Conservation (phyloP, 2,888 invertebrate genomes). For the Eupithecia inturbata region DNA sequence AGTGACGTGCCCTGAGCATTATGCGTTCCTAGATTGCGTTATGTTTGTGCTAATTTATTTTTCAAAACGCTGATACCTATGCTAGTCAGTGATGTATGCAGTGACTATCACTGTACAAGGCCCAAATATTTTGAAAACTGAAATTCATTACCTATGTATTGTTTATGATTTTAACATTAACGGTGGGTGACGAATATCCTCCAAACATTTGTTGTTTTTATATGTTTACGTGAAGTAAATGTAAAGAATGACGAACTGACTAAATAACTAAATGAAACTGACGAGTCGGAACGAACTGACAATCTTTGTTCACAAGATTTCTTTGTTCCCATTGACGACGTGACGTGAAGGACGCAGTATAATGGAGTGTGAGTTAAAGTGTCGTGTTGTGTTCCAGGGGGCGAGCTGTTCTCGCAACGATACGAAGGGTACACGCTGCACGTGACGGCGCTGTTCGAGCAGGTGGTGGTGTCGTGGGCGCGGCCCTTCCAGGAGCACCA, state of each 20-base stretch:
- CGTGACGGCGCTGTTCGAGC: conserved; percentile 85
- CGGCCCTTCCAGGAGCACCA: conserved; percentile 79
- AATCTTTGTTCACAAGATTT: not conserved
- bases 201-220: not conserved
- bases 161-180: not conserved
- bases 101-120: not conserved
- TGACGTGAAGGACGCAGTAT: not conserved
- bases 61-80: conserved; percentile 23
- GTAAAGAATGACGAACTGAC: not conserved
- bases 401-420: conserved; percentile 88
- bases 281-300: not conserved
- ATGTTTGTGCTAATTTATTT: conserved; percentile 36
- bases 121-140: not conserved
- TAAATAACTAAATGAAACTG: too few relatives aligned
- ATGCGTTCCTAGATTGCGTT: conserved; percentile 19
- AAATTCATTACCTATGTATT: not conserved
- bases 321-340: not conserved
- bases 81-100: too few relatives aligned
- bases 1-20: conserved; percentile 16
- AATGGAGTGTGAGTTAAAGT: not conserved
- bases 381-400: conserved; percentile 74
- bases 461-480: conserved; percentile 84
- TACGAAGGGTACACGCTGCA: conserved; percentile 86
- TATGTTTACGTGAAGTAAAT: conserved; percentile 17
- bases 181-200: not conserved